Evolutionary conservation across 2,797 vertebrate genomes (phyloP).

Genomic region (Chrosomus eos): DNA sequence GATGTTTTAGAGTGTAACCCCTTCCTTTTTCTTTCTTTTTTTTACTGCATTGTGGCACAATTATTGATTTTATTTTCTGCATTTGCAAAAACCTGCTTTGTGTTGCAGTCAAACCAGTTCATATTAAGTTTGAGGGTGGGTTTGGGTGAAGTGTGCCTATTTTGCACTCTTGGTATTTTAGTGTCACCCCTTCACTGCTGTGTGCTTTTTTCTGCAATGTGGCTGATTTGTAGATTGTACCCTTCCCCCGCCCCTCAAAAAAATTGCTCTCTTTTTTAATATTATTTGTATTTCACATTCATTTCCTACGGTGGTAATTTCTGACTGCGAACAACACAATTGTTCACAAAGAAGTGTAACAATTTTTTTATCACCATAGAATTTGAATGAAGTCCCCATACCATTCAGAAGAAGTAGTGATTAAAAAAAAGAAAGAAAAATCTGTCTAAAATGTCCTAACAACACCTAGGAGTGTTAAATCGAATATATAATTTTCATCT

Average conservation of each 20-base stretch:
- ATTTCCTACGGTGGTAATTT: no score
- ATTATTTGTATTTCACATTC: no score
- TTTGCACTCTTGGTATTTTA: neutral
- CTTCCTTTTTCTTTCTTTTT: no score
- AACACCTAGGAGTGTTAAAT: neutral
- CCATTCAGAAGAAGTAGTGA: neutral
- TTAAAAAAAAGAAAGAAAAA: neutral
- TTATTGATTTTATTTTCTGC: no score
- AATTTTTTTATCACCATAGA: neutral
- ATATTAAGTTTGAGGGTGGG: neutral
- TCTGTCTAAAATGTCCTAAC: neutral
- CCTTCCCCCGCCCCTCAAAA: no score
- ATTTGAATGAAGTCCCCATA: neutral
- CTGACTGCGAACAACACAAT: neutral
- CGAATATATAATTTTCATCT: neutral
- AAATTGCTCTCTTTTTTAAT: no score
- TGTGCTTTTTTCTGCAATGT: neutral
- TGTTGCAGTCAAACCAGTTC: neutral
- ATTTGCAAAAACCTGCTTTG: neutral
- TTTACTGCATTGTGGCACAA: no score
- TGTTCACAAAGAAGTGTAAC: no score
- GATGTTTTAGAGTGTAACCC: no score
- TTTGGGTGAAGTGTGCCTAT: no score
- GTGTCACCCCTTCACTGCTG: neutral
- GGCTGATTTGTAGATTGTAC: no score